Conservation (phyloP, 2,797 vertebrate species). For the Clarias pachynema region DNA sequence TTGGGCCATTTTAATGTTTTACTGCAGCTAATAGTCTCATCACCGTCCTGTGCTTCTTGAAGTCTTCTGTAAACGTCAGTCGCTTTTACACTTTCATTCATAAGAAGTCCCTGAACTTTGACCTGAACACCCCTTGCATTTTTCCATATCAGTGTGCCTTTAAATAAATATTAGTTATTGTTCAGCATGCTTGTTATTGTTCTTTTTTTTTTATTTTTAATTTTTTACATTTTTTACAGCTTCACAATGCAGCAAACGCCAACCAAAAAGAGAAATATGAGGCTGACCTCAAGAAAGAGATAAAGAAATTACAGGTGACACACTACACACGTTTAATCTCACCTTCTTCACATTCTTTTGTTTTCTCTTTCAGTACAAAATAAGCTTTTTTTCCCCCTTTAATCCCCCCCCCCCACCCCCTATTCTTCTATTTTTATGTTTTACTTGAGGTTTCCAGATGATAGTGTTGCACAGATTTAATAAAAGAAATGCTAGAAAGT, state of each 20-base stretch:
- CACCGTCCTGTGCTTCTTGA: no score
- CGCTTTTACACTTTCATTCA: no score
- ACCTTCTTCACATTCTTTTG: not conserved
- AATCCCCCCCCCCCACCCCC: no score
- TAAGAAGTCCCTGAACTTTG: no score
- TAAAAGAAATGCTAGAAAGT: not conserved
- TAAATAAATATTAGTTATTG: slow-evolving; percentile 1
- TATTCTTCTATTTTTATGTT: not conserved
- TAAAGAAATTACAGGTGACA: slow-evolving; percentile 91
- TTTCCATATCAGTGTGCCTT: not conserved
- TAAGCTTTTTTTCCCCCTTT: not conserved
- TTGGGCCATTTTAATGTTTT: no score
- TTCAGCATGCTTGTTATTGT: slow-evolving; percentile 2
- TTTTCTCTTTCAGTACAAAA: not conserved
- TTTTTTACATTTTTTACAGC: slow-evolving; percentile 66
- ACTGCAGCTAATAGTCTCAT: no score
- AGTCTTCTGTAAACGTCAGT: no score
- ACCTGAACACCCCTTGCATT: not conserved
- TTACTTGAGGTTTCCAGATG: not conserved
- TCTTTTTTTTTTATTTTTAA: not conserved
- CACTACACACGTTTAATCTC: not conserved
- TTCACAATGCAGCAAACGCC: slow-evolving; percentile 91
- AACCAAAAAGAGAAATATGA: slow-evolving; percentile 97
- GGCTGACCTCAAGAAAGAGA: slow-evolving; percentile 95
- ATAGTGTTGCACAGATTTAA: not conserved